A percentile compares a stretch with the other conserved stretches of the same genome.
Conservation (phyloP, 1,140 invertebrate species). For the Drosophila bifasciata region DNA sequence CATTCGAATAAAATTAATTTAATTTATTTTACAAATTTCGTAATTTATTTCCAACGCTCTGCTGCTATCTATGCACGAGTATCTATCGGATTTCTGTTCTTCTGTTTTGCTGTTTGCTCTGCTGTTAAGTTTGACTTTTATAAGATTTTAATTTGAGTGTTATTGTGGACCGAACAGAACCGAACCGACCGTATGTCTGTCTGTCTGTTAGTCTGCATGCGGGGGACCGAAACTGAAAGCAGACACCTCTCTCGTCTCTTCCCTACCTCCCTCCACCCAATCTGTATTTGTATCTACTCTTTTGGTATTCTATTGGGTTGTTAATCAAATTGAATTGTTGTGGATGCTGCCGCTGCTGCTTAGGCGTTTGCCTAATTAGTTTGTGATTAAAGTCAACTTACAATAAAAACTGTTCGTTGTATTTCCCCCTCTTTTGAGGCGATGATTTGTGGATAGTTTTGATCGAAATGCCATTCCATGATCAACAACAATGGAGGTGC, state of each 20-base stretch:
- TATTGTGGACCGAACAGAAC: conserved; percentile 30
- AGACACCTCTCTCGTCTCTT: conserved; percentile 62
- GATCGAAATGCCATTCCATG: conserved; percentile 1
- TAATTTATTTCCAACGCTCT: conserved; percentile 62
- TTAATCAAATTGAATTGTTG: conserved; percentile 57
- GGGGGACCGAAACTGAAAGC: conserved; percentile 51
- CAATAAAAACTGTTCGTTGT: conserved; percentile 40
- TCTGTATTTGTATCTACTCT: conserved; percentile 8
- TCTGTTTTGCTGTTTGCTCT: conserved; percentile 25
- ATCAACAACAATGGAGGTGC: neutral
- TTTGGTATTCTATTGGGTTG: conserved; percentile 38
- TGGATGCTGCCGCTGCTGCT: conserved; percentile 19
- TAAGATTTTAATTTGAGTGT: conserved; percentile 78
- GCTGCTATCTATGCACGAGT: conserved; percentile 2
- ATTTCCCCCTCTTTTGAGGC: neutral
- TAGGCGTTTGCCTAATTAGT: conserved; percentile 59
- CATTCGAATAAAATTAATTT: conserved; percentile 64
- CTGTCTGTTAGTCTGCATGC: conserved; percentile 33
- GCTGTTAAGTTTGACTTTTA: conserved; percentile 62
- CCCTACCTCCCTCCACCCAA: conserved; percentile 7
- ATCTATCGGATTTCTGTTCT: conserved; percentile 63
- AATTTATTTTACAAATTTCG: conserved; percentile 53
- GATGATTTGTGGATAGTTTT: conserved; percentile 21
- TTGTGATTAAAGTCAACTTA: conserved; percentile 63
- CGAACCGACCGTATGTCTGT: too few relatives aligned